These are phyloP conservation scores for Centrocercus urophasianus DNA, from an alignment of 2,113 vertebrate species.

Conservation along the genomic window DNA sequence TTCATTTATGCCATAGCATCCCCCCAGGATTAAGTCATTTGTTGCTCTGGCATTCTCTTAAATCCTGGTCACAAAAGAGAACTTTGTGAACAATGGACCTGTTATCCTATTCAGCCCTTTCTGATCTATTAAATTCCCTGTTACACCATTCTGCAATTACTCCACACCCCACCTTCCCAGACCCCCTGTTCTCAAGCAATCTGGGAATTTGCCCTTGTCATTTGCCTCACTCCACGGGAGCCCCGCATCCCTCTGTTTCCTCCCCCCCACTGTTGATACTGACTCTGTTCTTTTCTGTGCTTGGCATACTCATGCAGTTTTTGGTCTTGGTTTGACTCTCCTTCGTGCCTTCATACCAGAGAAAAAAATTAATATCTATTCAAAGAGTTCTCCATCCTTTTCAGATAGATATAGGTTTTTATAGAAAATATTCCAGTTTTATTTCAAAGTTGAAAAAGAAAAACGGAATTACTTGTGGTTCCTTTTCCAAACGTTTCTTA, in stretches of 20 bases:
- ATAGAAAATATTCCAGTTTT: background rate
- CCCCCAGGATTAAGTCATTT: slow-evolving; percentile 68
- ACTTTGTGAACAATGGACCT: slow-evolving; percentile 58
- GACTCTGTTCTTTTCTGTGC: slow-evolving; percentile 18
- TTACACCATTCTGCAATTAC: slow-evolving; percentile 53
- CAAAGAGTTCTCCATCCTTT: background rate
- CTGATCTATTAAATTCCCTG: slow-evolving; percentile 59
- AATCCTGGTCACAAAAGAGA: slow-evolving; percentile 61
- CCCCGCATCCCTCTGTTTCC: background rate
- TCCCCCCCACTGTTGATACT: background rate
- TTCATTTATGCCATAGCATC: slow-evolving; percentile 40
- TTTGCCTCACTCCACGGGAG: slow-evolving; percentile 28
- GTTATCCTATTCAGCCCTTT: slow-evolving; percentile 60
- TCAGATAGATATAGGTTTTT: background rate
- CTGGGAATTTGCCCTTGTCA: slow-evolving; percentile 24
- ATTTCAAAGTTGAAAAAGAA: background rate
- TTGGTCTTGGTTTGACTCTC: background rate
- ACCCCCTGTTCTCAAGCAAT: slow-evolving; percentile 47
- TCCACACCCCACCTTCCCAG: slow-evolving; percentile 9
- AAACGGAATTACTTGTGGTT: background rate
- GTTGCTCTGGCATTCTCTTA: slow-evolving; percentile 55
- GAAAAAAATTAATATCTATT: background rate
- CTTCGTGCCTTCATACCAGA: background rate
- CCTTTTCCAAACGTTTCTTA: background rate
- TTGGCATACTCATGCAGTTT: rapidly evolving